Conservation (phyloP, 2,888 invertebrate genomes). For the Drosophila kuntzei region DNA sequence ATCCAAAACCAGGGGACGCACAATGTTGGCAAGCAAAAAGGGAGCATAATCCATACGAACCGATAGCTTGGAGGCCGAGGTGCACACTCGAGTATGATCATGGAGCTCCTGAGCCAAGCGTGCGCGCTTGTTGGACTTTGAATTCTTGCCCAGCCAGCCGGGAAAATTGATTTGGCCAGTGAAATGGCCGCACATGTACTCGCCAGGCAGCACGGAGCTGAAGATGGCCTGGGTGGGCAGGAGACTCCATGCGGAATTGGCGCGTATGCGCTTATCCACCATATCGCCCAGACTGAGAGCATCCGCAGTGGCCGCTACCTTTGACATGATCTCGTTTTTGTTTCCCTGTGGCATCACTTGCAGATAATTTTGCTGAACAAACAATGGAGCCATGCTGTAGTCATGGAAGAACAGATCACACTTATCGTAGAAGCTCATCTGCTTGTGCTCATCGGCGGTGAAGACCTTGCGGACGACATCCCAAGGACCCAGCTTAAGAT, state of each 20-base stretch:
- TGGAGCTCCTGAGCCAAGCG: conserved; percentile 93
- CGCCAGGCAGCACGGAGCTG: conserved; percentile 96
- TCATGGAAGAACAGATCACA: conserved; percentile 98
- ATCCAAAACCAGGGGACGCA: conserved; percentile 90
- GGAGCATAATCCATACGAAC: conserved; percentile 95
- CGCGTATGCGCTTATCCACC: conserved; percentile 92
- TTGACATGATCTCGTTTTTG: conserved; percentile 87
- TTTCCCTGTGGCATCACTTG: conserved; percentile 91
- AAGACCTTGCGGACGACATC: conserved; percentile 96
- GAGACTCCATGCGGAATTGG: conserved; percentile 93
- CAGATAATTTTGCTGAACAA: conserved; percentile 99
- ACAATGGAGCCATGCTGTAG: conserved; percentile 97
- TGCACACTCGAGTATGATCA: conserved; percentile 93
- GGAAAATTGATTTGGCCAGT: conserved; percentile 95
- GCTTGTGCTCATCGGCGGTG: conserved; percentile 91
- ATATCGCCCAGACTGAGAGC: conserved; percentile 94
- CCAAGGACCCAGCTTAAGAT: conserved; percentile 96
- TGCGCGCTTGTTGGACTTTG: conserved; percentile 92
- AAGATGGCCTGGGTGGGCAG: conserved; percentile 95
- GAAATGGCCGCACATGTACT: conserved; percentile 92
- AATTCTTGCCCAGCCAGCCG: conserved; percentile 98
- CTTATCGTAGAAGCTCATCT: conserved; percentile 92
- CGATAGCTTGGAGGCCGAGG: conserved; percentile 92
- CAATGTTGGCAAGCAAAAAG: conserved; percentile 90
- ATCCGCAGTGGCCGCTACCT: conserved; percentile 93